A percentile compares a stretch with the other conserved stretches of the same genome.
These are phyloP conservation scores for Prorops nasuta DNA, from an alignment of 1,140 invertebrate genomes.

Conservation along the genomic window DNA sequence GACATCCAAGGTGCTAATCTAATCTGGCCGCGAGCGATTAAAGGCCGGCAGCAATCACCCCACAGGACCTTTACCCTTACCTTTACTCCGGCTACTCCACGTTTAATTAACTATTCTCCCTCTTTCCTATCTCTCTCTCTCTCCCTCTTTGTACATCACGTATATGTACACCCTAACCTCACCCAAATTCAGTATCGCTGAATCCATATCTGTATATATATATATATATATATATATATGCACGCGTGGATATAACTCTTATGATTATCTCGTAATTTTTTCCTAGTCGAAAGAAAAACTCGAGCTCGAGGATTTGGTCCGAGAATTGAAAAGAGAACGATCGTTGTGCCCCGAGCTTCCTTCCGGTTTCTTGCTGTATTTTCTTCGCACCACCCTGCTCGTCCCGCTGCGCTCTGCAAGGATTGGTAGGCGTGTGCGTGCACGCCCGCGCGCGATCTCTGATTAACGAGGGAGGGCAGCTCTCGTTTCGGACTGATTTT, in stretches of 20 bases:
- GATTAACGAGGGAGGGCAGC: slow-evolving; percentile 52
- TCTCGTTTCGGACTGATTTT: slow-evolving; percentile 45
- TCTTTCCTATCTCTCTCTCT: background rate
- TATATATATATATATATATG: too few relatives aligned
- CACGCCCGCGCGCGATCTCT: slow-evolving; percentile 37
- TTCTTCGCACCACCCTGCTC: slow-evolving; percentile 7
- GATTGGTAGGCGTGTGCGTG: slow-evolving; percentile 36
- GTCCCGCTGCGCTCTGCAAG: slow-evolving; percentile 13
- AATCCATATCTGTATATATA: too few relatives aligned
- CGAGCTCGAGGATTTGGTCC: too few relatives aligned
- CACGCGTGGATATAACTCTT: too few relatives aligned
- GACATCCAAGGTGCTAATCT: slow-evolving; percentile 46
- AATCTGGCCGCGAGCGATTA: slow-evolving; percentile 41
- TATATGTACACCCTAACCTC: too few relatives aligned
- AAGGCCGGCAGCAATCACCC: slow-evolving; percentile 23
- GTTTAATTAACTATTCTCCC: background rate
- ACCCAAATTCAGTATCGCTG: too few relatives aligned
- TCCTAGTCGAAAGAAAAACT: too few relatives aligned
- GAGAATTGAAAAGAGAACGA: too few relatives aligned
- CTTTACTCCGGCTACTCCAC: background rate
- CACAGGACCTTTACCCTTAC: background rate
- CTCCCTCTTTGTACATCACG: background rate
- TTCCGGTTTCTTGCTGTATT: background rate
- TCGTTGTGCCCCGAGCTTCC: too few relatives aligned
- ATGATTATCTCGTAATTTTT: too few relatives aligned